Evolutionary conservation across 2,113 vertebrate genomes (phyloP).

Genomic region (Nibea coibor): DNA sequence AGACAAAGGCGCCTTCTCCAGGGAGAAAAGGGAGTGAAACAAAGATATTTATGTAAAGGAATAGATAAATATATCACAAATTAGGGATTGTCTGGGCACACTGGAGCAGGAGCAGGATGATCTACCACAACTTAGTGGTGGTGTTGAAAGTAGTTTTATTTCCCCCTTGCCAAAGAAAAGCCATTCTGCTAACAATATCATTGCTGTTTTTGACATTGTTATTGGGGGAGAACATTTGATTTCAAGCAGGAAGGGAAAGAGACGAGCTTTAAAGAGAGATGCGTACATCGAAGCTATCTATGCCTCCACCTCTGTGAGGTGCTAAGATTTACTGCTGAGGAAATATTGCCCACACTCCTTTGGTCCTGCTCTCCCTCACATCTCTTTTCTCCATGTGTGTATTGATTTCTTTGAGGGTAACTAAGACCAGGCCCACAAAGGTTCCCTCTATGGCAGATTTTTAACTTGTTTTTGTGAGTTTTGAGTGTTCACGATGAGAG

Average conservation of each 20-base stretch:
- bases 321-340: conserved; percentile 41
- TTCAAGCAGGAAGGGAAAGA: neutral
- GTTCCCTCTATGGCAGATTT: conserved; percentile 26
- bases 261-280: neutral
- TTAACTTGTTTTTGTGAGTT: conserved; percentile 11
- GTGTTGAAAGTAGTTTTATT: conserved; percentile 17
- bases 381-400: conserved; percentile 37
- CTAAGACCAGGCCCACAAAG: conserved; percentile 41
- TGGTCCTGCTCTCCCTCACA: conserved; percentile 33
- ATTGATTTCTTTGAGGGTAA: conserved; percentile 72
- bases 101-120: conserved; percentile 7
- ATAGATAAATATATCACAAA: conserved; percentile 40
- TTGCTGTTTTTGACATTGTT: conserved; percentile 6
- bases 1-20: conserved; percentile 8
- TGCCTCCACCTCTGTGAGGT: conserved; percentile 37
- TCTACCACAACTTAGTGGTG: neutral
- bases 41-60: conserved; percentile 43
- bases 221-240: conserved; percentile 20
- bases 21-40: conserved; percentile 19
- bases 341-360: conserved; percentile 57
- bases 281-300: conserved; percentile 2
- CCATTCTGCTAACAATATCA: conserved; percentile 12
- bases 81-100: conserved; percentile 8
- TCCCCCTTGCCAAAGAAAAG: neutral
- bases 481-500: neutral